Evolutionary conservation across 2,113 vertebrate species (phyloP).

Genomic region (Sylvilagus bachmani): DNA sequence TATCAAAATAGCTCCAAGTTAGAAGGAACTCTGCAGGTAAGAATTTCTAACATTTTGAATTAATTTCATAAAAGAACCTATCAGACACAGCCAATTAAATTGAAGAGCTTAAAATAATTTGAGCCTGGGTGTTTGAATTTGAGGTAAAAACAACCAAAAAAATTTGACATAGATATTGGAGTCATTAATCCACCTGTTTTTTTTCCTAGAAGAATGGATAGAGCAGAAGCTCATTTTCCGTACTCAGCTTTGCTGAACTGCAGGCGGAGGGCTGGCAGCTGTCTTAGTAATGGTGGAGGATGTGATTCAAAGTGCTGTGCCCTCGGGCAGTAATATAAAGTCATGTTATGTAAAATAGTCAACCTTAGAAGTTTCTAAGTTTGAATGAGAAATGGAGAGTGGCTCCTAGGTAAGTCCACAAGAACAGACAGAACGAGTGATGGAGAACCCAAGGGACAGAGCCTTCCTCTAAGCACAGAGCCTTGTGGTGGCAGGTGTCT

Average conservation of each 20-base stretch:
- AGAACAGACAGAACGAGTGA: accelerated
- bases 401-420: accelerated
- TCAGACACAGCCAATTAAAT: neutral
- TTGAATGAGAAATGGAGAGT: neutral
- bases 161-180: neutral
- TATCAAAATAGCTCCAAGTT: neutral
- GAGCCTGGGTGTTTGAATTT: neutral
- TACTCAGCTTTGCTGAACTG: accelerated
- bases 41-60: neutral
- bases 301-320: accelerated
- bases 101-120: neutral
- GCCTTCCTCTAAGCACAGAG: accelerated
- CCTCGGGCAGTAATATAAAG: neutral
- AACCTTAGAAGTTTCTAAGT: neutral
- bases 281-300: accelerated
- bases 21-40: neutral
- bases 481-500: accelerated
- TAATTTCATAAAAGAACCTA: neutral
- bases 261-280: accelerated
- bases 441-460: accelerated
- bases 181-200: neutral
- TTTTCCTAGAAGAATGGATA: neutral
- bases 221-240: neutral
- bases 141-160: neutral
- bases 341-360: neutral